These are phyloP conservation scores for Euborellia annulipes DNA, from an alignment of 1,140 invertebrate genomes.

Conservation along the genomic window DNA sequence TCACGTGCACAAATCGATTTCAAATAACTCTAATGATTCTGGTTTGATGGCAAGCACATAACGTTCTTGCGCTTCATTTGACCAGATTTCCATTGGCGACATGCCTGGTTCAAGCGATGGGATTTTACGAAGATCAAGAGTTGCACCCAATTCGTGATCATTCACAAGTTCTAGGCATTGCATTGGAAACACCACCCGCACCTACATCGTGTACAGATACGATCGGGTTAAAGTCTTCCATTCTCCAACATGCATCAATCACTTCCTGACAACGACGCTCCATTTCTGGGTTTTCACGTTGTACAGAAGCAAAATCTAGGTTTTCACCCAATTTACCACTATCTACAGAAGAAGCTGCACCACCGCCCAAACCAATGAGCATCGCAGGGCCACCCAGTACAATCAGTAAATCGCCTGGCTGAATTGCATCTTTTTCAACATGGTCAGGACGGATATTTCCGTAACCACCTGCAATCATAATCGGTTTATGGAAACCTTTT, in stretches of 20 bases:
- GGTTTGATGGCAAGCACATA: background rate
- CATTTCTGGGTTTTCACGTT: background rate
- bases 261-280: background rate
- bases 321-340: background rate
- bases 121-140: background rate
- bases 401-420: background rate
- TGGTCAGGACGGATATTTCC: background rate
- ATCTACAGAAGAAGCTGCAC: background rate
- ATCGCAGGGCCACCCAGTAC: background rate
- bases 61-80: slow-evolving; percentile 1
- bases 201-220: background rate
- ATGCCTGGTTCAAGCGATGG: background rate
- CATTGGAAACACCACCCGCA: background rate
- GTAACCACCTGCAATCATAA: background rate
- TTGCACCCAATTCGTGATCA: background rate
- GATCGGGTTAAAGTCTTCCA: background rate
- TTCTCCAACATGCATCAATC: background rate
- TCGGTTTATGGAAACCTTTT: background rate
- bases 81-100: background rate
- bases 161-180: background rate
- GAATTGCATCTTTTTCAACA: background rate
- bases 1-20: background rate
- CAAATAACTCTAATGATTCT: background rate
- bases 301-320: background rate
- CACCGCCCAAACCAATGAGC: background rate